These are phyloP conservation scores for Cephus runcator DNA, from an alignment of 2,888 invertebrate genomes.

Conservation along the genomic window DNA sequence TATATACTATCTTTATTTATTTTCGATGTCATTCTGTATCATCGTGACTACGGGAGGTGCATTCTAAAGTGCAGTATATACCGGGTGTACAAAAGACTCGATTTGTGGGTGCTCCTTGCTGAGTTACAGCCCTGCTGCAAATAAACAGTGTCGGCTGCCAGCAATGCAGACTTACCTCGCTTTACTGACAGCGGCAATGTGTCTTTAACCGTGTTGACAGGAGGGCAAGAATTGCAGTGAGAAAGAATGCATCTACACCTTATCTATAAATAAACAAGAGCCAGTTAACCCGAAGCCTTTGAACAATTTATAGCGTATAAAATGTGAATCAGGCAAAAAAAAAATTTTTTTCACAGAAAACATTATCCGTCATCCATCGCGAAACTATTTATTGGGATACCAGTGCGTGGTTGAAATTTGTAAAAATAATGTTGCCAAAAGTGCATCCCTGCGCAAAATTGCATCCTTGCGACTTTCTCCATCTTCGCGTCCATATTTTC, in stretches of 20 bases:
- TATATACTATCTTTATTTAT: background rate
- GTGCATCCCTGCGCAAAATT: background rate
- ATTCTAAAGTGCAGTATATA: background rate
- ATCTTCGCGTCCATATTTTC: background rate
- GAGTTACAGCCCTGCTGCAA: background rate
- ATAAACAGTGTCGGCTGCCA: background rate
- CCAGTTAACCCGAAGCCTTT: too few relatives aligned
- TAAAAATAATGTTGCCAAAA: background rate
- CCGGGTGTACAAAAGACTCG: background rate
- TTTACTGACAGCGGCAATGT: background rate
- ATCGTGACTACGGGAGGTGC: too few relatives aligned
- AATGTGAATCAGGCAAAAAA: too few relatives aligned
- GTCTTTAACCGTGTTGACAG: background rate
- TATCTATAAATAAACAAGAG: too few relatives aligned
- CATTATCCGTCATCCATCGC: too few relatives aligned
- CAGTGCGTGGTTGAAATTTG: background rate
- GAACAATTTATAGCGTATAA: too few relatives aligned
- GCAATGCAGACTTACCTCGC: background rate
- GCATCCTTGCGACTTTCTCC: background rate
- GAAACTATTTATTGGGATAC: too few relatives aligned
- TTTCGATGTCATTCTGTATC: too few relatives aligned
- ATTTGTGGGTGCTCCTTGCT: background rate
- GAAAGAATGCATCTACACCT: background rate
- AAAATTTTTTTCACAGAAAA: too few relatives aligned
- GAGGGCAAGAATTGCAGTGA: background rate